Conservation (phyloP, 2,888 invertebrate genomes). For the Drosophila birchii region DNA sequence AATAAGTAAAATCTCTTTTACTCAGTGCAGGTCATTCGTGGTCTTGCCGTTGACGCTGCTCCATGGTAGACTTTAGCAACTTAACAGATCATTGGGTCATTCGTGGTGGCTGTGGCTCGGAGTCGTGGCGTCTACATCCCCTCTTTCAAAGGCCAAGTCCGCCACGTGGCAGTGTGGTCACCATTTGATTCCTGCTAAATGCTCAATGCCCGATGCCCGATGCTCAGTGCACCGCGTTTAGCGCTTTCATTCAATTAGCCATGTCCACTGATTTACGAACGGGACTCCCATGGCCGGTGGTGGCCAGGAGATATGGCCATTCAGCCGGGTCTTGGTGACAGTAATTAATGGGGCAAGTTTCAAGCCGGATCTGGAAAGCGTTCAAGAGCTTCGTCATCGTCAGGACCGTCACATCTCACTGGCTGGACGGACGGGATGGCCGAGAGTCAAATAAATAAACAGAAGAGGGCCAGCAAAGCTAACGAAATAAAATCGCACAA, state of each 20-base stretch:
- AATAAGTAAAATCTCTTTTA: not conserved
- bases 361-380: slow-evolving; percentile 22
- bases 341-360: slow-evolving; percentile 67
- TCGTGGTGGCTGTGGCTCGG: not conserved
- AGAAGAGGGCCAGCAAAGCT: slow-evolving; percentile 27
- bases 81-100: slow-evolving; percentile 67
- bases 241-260: slow-evolving; percentile 61
- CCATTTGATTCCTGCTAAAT: slow-evolving; percentile 32
- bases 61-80: slow-evolving; percentile 55
- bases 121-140: not conserved
- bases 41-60: slow-evolving; percentile 24
- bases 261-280: slow-evolving; percentile 46
- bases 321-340: slow-evolving; percentile 34
- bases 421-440: slow-evolving; percentile 12
- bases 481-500: slow-evolving; percentile 58
- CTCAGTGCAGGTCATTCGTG: slow-evolving; percentile 1
- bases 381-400: slow-evolving; percentile 42
- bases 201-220: slow-evolving; percentile 1
- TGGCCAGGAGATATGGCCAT: slow-evolving; percentile 18
- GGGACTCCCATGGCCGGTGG: not conserved
- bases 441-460: slow-evolving; percentile 52
- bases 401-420: slow-evolving; percentile 48
- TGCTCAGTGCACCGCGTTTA: slow-evolving; percentile 21
- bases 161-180: slow-evolving; percentile 34
- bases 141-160: slow-evolving; percentile 9